Evolutionary conservation across 1,140 invertebrate species (phyloP), one percentile per base, ranked within the genome.

Genomic region (Camponotus vicinus): DNA sequence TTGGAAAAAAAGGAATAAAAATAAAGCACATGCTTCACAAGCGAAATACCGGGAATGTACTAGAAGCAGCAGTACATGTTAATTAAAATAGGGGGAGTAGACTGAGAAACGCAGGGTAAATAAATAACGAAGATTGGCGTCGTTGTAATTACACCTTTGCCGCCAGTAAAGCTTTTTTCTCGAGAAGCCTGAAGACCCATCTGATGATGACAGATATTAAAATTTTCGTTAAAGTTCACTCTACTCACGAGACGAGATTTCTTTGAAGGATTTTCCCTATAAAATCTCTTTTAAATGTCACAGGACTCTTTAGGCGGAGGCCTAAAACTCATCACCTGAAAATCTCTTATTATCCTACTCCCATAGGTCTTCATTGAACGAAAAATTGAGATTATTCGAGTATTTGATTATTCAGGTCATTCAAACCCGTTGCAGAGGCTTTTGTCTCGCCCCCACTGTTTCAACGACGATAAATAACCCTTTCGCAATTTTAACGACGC

Each of bases 391-490:
- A 82, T 88, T 90, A 90, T 85, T 77, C 32, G 77, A 63, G 64
- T 64, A 77, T 86, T 90, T 77, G 82, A 91, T 87, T 91, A 90
- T 90, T 86, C 86, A 73, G 85, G 80, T 86, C 79, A 80, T 83
- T 63, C 73, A 21, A 9, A 57, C 42, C 61, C 45, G 61, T 34
- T 49, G 73, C 57, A 5, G 18, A 9, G 57, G 21, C 61, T 73
- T 86, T 86, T 79, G 55, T 55, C 37, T 15, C 59, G 37, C 34
- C 45, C 34, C 15, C 52, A 52, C 67, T 80, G 52, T 85, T 87
- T 76, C 66, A 40, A 61, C 45, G 32, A 66, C 52, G 55, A 73
- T 87, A 79, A 78, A 85, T 85, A 87, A 63, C 69, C n/a, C 55
- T 59, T 52, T 42, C 34, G 52, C 27, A 57, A 78, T 67, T 80